A percentile compares a stretch with the other conserved stretches of the same genome.
phyloP scores from a whole-genome alignment of 2,797 vertebrate genomes.

The Cercopithecus petaurista region DNA sequence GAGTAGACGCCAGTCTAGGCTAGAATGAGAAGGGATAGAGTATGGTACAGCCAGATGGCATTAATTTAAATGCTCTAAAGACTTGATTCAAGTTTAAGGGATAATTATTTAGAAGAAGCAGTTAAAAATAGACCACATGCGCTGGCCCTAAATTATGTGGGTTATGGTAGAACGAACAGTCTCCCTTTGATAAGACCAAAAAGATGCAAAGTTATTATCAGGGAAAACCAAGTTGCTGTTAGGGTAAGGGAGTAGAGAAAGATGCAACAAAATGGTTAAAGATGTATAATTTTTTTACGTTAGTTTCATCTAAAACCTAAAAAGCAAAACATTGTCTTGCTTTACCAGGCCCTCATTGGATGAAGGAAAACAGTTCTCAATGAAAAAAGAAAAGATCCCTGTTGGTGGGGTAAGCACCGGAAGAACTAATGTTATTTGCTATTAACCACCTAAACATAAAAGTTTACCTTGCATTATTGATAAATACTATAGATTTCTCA shows the following conservation, averaged over 20 bases:
- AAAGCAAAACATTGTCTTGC: constrained; percentile 17
- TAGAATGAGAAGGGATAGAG: background rate
- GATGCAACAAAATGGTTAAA: background rate
- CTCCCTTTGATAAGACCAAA: background rate
- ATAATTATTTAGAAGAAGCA: background rate
- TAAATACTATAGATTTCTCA: background rate
- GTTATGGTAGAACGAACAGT: background rate
- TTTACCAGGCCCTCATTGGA: constrained; percentile 68
- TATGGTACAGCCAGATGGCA: background rate
- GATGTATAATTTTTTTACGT: background rate
- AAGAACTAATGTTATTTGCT: background rate
- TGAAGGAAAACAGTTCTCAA: constrained; percentile 45
- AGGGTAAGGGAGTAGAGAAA: background rate
- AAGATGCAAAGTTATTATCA: background rate
- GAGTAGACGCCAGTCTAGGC: background rate
- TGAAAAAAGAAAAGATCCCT: constrained; percentile 77
- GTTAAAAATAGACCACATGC: background rate
- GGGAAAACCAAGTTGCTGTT: background rate
- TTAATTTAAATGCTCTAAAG: background rate
- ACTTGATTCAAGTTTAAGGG: background rate
- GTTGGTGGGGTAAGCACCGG: constrained; percentile 74
- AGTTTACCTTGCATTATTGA: background rate
- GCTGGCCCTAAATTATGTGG: background rate
- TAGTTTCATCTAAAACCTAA: background rate
- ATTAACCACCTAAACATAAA: background rate